Conservation (phyloP, 2,113 vertebrate species). For the Hippocampus comes region DNA sequence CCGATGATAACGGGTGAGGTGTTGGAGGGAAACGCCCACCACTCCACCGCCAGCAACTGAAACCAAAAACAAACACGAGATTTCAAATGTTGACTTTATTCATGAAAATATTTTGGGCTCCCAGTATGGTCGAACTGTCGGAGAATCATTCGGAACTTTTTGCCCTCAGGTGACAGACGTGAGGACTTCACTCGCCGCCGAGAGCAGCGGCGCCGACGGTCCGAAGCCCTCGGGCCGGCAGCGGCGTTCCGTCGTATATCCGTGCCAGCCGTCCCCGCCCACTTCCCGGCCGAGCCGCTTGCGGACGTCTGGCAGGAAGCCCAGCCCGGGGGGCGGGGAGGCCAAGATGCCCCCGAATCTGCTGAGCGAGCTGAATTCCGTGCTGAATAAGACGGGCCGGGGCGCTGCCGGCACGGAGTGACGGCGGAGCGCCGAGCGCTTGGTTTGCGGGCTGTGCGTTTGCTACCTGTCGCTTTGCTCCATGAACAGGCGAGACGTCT, state of each 20-base stretch:
- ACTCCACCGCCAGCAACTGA: no score
- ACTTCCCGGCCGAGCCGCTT: not conserved
- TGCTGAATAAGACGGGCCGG: slow-evolving; percentile 77
- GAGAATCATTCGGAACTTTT: not conserved
- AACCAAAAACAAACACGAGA: no score
- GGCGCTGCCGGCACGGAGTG: not conserved
- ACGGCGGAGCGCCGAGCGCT: not conserved
- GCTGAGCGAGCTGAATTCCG: slow-evolving; percentile 82
- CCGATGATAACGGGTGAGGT: no score
- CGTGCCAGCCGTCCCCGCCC: not conserved
- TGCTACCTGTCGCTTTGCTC: no score
- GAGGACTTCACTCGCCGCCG: slow-evolving; percentile 12
- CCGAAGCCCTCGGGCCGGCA: not conserved
- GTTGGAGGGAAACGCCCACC: no score
- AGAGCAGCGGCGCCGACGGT: not conserved
- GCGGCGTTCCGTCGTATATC: slow-evolving; percentile 1
- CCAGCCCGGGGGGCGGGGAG: slow-evolving; percentile 17
- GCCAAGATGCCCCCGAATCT: slow-evolving; percentile 75
- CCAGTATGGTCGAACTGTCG: no score
- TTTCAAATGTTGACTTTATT: no score
- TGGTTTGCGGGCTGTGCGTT: no score
- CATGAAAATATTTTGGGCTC: no score
- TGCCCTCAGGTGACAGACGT: slow-evolving; percentile 27
- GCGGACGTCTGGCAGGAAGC: slow-evolving; percentile 32
- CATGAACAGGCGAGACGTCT: no score